phyloP scores from a whole-genome alignment of 2,888 invertebrate species.

The Lycocerus yunnanus region DNA sequence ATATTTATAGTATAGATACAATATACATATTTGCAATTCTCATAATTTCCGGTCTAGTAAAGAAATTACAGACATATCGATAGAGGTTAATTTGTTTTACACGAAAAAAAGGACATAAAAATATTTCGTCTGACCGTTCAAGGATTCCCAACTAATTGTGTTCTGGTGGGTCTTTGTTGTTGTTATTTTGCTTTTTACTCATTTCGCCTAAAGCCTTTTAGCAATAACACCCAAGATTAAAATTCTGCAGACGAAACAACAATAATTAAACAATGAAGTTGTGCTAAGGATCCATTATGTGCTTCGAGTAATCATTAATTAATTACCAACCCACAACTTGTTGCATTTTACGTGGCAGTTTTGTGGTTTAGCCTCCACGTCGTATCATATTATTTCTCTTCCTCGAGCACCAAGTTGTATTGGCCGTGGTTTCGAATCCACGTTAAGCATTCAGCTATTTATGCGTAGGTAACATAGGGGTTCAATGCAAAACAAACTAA shows the following conservation, averaged over 20 bases:
- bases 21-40: slow-evolving; percentile 5
- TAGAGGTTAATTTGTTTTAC: background rate
- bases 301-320: background rate
- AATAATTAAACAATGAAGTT: background rate
- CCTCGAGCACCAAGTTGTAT: too few species aligned
- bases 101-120: background rate
- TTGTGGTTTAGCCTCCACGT: too few species aligned
- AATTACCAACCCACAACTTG: background rate
- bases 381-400: too few species aligned
- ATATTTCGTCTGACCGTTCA: slow-evolving; percentile 4
- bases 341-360: background rate
- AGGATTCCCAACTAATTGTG: slow-evolving; percentile 18
- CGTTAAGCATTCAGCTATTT: too few species aligned
- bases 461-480: too few species aligned
- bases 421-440: too few species aligned
- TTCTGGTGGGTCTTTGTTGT: slow-evolving; percentile 2
- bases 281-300: background rate
- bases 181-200: slow-evolving; percentile 19
- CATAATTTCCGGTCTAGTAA: slow-evolving; percentile 10
- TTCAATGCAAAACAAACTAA: too few species aligned
- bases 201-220: slow-evolving; percentile 7
- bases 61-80: background rate
- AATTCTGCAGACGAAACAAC: background rate
- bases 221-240: background rate
- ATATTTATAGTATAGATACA: slow-evolving; percentile 4